These are phyloP conservation scores for Ailuropoda melanoleuca DNA, from an alignment of 2,113 vertebrate species.

Conservation along the genomic window DNA sequence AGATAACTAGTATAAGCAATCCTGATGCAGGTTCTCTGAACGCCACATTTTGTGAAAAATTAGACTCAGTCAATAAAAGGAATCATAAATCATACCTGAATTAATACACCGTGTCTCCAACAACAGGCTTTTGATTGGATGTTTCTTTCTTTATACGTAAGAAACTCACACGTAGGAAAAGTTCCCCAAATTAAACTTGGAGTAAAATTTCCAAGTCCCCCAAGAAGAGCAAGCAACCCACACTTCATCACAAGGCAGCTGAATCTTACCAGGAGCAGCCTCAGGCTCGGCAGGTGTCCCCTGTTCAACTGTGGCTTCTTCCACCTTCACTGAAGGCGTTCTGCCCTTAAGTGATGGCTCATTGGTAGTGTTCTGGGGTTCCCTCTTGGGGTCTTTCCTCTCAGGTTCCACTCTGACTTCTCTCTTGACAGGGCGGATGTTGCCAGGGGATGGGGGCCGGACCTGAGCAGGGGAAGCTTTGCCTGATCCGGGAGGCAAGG, in stretches of 20 bases:
- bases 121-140: not conserved
- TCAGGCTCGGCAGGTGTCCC: conserved; percentile 53
- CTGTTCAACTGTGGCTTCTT: conserved; percentile 66
- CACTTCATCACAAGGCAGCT: rapidly evolving
- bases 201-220: not conserved
- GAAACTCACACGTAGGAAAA: not conserved
- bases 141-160: not conserved
- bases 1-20: not conserved
- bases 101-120: not conserved
- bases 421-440: conserved; percentile 90
- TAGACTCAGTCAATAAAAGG: not conserved
- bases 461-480: conserved; percentile 80
- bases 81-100: not conserved
- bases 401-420: conserved; percentile 83
- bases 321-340: conserved; percentile 59
- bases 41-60: not conserved
- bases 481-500: conserved; percentile 81
- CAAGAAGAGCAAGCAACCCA: not conserved
- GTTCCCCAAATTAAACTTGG: not conserved
- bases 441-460: conserved; percentile 89
- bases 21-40: not conserved
- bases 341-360: conserved; percentile 71
- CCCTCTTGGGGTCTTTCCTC: conserved; percentile 80
- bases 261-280: conserved; percentile 74
- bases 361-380: conserved; percentile 61